A percentile compares a stretch with the other conserved stretches of the same genome.
These are phyloP conservation scores for Drosophila yakuba DNA, from an alignment of 1,140 invertebrate genomes.

Conservation along the genomic window DNA sequence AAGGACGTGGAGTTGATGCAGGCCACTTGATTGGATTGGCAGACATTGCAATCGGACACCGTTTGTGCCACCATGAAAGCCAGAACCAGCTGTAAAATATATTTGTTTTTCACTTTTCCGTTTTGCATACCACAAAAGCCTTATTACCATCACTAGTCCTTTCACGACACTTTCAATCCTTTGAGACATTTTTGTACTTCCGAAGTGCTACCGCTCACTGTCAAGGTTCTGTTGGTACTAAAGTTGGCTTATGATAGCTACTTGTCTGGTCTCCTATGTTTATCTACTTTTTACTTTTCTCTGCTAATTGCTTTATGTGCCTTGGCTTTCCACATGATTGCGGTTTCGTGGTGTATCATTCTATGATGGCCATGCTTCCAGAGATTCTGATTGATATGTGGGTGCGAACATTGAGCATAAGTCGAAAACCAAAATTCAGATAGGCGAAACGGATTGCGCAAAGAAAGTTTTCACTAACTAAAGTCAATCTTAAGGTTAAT, in stretches of 20 bases:
- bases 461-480: constrained; percentile 20
- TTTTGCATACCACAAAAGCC: neutral
- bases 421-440: constrained; percentile 1
- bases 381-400: constrained; percentile 14
- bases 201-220: constrained; percentile 47
- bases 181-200: constrained; percentile 21
- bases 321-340: constrained; percentile 71
- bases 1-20: constrained; percentile 80
- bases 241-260: constrained; percentile 16
- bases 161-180: constrained; percentile 3
- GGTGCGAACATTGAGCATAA: constrained; percentile 36
- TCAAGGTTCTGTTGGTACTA: constrained; percentile 68
- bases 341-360: constrained; percentile 49
- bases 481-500: constrained; percentile 6
- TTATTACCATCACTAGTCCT: constrained; percentile 44
- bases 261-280: constrained; percentile 45
- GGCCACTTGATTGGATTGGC: constrained; percentile 69
- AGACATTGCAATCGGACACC: constrained; percentile 64
- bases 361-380: constrained; percentile 10
- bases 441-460: too few species aligned
- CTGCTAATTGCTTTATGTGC: constrained; percentile 74
- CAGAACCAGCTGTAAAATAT: constrained; percentile 19
- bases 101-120: neutral
- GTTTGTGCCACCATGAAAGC: constrained; percentile 30
- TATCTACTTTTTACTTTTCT: constrained; percentile 54